Base-by-base conservation (phyloP, 2,888 invertebrate genomes). In the Stenolophus ochropezus region DNA sequence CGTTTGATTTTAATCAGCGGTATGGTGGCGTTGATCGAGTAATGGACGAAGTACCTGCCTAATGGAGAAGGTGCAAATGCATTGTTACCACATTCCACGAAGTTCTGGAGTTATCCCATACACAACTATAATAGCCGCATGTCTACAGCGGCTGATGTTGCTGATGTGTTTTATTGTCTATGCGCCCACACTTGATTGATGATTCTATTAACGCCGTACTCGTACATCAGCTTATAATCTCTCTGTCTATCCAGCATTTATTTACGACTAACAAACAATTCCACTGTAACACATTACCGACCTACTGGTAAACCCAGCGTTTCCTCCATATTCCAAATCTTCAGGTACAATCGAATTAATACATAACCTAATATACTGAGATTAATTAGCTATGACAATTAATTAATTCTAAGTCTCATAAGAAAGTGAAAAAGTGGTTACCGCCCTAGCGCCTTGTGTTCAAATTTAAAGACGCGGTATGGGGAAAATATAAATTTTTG, bases 61-160 rank as follows among this genome's bases (percentile, higher is more conserved):
- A 61, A 61, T 61, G 61, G 61, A 25, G 58, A 69, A 69, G 69
- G 69, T 69, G 42, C 42, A 69, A 69, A 69, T 69, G 69, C 69
- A 69, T 69, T 69, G 69, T 69, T 42, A 27, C 33, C 42, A 69
- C 69, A 69, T 69, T 69, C 69, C 69, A 8, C 16, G 20, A 69
- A 69, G 69, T 69, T 69, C 42, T 69, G 42, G 69, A 69, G 42
- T 69, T 69, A 42, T 8, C 69, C 20, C 69, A 25, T 61, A 61
- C 69, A 69, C 69, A 33, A 42, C 42, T 42, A 69, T 42, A 69
- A 69, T 69, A 69, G 42, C 33, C 47, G 18, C n/a, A 14, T 65
- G 18, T 65, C 56, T 56, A 65, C 5, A 27, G 69, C 14, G 69
- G 47, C 49, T 73, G 8, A 14, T 73, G 73, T n/a, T 42, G 25